Evolutionary conservation across 2,113 vertebrate species (phyloP).

Genomic region (Balaenoptera acutorostrata): DNA sequence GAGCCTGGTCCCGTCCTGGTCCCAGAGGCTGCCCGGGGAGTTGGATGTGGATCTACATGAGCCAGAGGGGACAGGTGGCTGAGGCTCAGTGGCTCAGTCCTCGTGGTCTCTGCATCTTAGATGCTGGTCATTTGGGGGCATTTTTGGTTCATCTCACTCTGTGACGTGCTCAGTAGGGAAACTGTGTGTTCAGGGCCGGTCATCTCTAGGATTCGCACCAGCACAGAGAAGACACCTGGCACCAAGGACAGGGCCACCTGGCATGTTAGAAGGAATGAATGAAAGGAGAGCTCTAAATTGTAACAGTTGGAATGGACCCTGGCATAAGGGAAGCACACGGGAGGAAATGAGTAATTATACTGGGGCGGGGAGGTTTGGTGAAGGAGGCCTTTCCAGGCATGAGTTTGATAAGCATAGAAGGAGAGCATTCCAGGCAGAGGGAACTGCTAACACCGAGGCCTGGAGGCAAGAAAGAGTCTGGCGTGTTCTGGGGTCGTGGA

Average conservation of each 20-base stretch:
- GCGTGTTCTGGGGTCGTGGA: not conserved
- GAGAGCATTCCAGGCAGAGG: not conserved
- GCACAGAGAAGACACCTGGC: not conserved
- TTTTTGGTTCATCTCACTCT: not conserved
- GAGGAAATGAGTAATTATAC: not conserved
- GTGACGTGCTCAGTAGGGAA: not conserved
- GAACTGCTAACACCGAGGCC: not conserved
- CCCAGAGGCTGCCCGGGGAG: not conserved
- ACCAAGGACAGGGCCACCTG: not conserved
- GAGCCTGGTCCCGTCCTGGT: not conserved
- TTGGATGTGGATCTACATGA: not conserved
- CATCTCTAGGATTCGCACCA: not conserved
- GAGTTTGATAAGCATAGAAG: not conserved
- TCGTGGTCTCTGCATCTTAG: not conserved
- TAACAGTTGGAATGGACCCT: not conserved
- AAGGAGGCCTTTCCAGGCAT: not conserved
- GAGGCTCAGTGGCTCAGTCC: not conserved
- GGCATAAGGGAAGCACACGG: not conserved
- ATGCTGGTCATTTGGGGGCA: not conserved
- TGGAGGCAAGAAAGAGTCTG: not conserved
- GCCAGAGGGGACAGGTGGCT: not conserved
- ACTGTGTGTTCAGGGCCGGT: not conserved
- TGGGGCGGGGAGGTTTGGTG: not conserved
- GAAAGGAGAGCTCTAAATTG: not conserved
- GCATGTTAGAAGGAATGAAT: not conserved